These are phyloP conservation scores for Eulemur macaco DNA, from an alignment of 2,113 vertebrate species.

Conservation along the genomic window DNA sequence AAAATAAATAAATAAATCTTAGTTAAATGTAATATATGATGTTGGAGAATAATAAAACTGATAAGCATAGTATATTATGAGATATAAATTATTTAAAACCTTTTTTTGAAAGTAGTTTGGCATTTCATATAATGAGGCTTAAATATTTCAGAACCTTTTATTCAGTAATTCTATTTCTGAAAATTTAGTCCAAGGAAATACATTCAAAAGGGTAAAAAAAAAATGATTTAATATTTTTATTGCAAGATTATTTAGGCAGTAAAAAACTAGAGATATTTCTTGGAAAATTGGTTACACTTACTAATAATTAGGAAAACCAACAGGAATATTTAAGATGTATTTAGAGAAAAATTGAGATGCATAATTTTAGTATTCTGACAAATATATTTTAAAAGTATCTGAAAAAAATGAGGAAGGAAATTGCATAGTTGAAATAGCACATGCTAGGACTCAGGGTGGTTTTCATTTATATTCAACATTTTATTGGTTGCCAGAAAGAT, in stretches of 20 bases:
- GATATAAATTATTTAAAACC: background rate
- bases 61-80: background rate
- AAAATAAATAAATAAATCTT: background rate
- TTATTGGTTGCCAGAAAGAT: constrained; percentile 21
- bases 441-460: background rate
- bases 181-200: constrained; percentile 18
- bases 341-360: background rate
- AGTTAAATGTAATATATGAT: background rate
- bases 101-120: background rate
- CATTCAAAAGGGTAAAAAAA: background rate
- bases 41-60: background rate
- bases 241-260: background rate
- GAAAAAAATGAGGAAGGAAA: background rate
- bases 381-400: background rate
- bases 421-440: background rate
- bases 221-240: background rate
- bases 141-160: background rate
- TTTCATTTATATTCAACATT: constrained; percentile 38
- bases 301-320: background rate
- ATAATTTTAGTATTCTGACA: constrained; percentile 19
- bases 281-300: background rate
- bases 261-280: background rate
- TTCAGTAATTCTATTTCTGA: background rate
- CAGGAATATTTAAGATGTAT: background rate
- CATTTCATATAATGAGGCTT: background rate